Evolutionary conservation across 1,140 invertebrate genomes (phyloP).

Genomic region (Drosophila yakuba): DNA sequence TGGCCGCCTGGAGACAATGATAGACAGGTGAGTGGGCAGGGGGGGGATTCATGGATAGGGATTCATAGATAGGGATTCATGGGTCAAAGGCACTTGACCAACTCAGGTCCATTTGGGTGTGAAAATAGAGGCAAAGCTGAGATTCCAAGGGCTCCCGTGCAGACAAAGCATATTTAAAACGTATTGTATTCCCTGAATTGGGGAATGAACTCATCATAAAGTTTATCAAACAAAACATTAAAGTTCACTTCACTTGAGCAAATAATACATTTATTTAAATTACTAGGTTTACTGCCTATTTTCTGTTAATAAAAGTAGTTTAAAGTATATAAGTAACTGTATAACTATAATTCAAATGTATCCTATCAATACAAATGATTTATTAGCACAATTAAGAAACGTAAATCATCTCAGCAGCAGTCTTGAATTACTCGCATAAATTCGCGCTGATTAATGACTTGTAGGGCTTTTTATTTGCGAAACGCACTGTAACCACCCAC

Average conservation of each 20-base stretch:
- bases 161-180: background rate
- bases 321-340: too few relatives aligned
- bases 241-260: background rate
- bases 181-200: background rate
- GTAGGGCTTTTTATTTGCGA: constrained; percentile 6
- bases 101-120: constrained; percentile 6
- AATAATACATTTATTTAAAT: too few relatives aligned
- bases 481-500: constrained; percentile 6
- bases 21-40: constrained; percentile 87
- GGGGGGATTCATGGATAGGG: too few relatives aligned
- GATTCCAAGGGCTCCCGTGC: background rate
- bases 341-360: too few relatives aligned
- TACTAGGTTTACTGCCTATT: too few relatives aligned
- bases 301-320: too few relatives aligned
- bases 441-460: background rate
- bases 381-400: background rate
- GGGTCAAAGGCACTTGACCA: constrained; percentile 16
- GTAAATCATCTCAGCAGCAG: background rate
- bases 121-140: constrained; percentile 25
- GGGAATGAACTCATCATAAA: background rate
- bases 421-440: background rate
- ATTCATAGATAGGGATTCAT: background rate
- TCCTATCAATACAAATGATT: background rate
- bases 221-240: background rate
- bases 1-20: constrained; percentile 88